These are phyloP conservation scores for Heliconius eleuchia DNA, from an alignment of 1,140 invertebrate species.

Conservation along the genomic window DNA sequence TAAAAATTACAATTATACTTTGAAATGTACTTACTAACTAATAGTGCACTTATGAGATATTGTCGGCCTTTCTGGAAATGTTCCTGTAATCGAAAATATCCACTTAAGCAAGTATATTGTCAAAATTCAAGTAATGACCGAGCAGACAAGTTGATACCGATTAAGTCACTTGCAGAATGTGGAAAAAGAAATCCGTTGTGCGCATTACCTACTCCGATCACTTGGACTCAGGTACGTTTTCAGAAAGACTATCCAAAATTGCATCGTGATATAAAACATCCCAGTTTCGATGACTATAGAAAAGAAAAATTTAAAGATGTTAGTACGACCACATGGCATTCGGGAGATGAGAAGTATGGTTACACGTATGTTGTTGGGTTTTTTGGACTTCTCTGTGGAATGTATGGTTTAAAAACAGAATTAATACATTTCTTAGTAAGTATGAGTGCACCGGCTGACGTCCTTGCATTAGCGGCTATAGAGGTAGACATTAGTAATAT, in stretches of 20 bases:
- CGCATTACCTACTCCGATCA: not conserved
- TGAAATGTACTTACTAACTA: not conserved
- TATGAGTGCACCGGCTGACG: conserved; percentile 64
- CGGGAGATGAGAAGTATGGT: conserved; percentile 59
- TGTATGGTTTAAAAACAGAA: conserved; percentile 55
- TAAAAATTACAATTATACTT: not conserved
- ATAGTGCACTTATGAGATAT: not conserved
- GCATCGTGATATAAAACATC: conserved; percentile 63
- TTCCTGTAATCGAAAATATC: conserved; percentile 17
- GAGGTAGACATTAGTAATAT: conserved; percentile 65
- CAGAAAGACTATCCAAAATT: conserved; percentile 52
- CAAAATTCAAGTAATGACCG: not conserved
- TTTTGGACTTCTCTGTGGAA: conserved; percentile 54
- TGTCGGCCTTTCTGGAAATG: conserved; percentile 19
- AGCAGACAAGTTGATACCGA: not conserved
- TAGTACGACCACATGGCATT: conserved; percentile 55
- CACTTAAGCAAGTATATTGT: conserved; percentile 11
- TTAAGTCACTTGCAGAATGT: not conserved
- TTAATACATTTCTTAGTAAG: conserved; percentile 52
- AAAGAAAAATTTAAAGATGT: conserved; percentile 60
- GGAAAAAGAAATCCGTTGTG: conserved; percentile 19
- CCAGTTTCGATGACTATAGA: conserved; percentile 64
- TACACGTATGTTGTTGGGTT: conserved; percentile 54
- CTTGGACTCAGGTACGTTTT: conserved; percentile 64
- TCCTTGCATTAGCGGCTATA: conserved; percentile 60